Percentiles rank a stretch among this genome's conserved stretches.
Conservation (phyloP, 92 coral and sea anemone species). For the Umimayanthus kanabou region DNA sequence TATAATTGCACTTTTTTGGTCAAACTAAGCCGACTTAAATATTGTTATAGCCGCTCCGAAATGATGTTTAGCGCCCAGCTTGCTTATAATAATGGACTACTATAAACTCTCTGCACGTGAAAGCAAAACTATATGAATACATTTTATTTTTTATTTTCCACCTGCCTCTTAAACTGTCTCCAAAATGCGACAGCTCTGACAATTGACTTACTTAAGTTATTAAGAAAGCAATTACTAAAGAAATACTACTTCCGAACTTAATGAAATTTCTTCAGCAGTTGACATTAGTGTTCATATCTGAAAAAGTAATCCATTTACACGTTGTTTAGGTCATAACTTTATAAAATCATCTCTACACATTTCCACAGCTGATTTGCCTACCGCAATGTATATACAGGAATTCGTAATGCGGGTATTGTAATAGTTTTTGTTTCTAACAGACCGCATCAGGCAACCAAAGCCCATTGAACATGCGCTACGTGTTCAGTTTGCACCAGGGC, state of each 20-base stretch:
- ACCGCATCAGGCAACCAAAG: conserved; percentile 17
- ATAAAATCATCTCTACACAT: conserved; percentile 31
- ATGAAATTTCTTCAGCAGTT: conserved; percentile 79
- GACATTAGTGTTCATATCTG: conserved; percentile 70
- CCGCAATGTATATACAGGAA: conserved; percentile 48
- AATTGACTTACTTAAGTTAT: conserved; percentile 95
- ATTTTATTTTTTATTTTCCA: conserved; percentile 48
- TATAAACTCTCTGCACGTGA: conserved; percentile 4
- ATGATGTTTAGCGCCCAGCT: background rate
- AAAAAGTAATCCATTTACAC: conserved; percentile 64
- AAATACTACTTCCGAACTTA: conserved; percentile 86
- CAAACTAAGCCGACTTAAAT: background rate
- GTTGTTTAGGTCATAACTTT: conserved; percentile 40
- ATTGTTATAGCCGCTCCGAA: background rate
- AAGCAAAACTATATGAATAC: conserved; percentile 16
- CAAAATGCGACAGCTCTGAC: conserved; percentile 82
- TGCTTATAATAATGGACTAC: background rate
- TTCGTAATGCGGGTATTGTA: conserved; percentile 52
- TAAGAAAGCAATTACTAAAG: conserved; percentile 94
- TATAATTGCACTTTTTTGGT: background rate
- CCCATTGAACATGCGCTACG: conserved; percentile 34
- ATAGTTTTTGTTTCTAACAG: conserved; percentile 35
- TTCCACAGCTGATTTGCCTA: conserved; percentile 42
- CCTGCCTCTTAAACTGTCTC: conserved; percentile 77
- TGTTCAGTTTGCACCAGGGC: conserved; percentile 9